Base-by-base conservation (phyloP, 2,797 vertebrate species). In the Podarcis siculus region DNA sequence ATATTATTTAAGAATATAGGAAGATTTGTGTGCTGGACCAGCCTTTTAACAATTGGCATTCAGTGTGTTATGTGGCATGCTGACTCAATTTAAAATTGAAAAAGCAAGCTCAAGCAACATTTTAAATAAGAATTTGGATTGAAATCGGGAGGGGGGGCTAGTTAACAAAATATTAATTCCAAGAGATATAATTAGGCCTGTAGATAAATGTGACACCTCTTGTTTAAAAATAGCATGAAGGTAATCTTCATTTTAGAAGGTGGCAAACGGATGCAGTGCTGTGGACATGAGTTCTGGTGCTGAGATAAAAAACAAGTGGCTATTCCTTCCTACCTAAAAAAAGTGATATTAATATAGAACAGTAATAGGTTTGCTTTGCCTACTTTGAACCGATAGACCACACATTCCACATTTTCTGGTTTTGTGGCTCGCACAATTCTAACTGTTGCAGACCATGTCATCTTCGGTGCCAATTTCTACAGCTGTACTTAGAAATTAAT, bases 211-310 rank as follows among this genome's bases (percentile, higher is more conserved):
- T 35, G 77, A 76, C 58, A 76, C 58, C 25, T 82, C 86, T 39
- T 49, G 30, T 76, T n/a, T 67, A 82, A 82, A 87, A 82, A 87
- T 76, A 87, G 39, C 64, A 6, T 39, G 27, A 32, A 82, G 30
- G 75, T 82, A 23, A 76, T 87, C 23, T 67, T 67, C 37, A 4
- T 85, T 76, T 76, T 67, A 30, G 39, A 66, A 82, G 13, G 15
- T 27, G 9, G 45, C 30, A 45, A 85, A 58, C 73, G 49, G 25
- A 66, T 42, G 17, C 45, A 72, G 17, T 49, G 55, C 27, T 64
- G 45, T 25, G 10, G 45, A 49, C 39, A 45, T 81, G 8, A 30
- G 21, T 66, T 76, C 8, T 72, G 35, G 9, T 61, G 77, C 12
- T 80, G 67, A 1, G 5, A 78, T n/a, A 67, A 30, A 25, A n/a